These are phyloP conservation scores for Pimpla rufipes DNA, from an alignment of 2,888 invertebrate genomes.

Conservation along the genomic window DNA sequence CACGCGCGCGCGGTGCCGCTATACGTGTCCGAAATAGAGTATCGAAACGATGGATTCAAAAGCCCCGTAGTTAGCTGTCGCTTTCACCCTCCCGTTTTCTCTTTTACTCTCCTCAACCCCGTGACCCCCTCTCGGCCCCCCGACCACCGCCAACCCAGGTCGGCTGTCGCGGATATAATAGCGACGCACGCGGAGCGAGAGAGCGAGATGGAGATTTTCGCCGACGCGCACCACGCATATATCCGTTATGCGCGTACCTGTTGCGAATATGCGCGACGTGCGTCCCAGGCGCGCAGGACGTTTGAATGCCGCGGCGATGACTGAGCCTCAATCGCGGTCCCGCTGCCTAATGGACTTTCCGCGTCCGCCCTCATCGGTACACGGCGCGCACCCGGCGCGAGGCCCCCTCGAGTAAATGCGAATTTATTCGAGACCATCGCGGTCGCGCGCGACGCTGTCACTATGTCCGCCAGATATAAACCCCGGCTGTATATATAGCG, in stretches of 20 bases:
- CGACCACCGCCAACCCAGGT: not conserved
- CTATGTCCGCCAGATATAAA: constrained; percentile 1
- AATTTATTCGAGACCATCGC: constrained; percentile 62
- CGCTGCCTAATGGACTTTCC: constrained; percentile 68
- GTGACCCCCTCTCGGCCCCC: not conserved
- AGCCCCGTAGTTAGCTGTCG: constrained; percentile 14
- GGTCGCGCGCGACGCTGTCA: constrained; percentile 5
- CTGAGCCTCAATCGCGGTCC: constrained; percentile 55
- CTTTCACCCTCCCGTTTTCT: constrained; percentile 19
- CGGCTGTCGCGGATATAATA: constrained; percentile 15
- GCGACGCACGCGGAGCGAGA: not conserved
- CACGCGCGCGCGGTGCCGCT: not conserved
- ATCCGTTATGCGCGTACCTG: constrained; percentile 55
- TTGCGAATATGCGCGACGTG: constrained; percentile 38
- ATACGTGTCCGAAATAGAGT: not conserved
- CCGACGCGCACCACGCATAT: constrained; percentile 18
- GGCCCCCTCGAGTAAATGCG: constrained; percentile 57
- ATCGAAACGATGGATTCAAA: constrained; percentile 20
- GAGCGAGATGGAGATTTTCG: constrained; percentile 35
- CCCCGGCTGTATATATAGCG: not conserved
- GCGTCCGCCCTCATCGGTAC: constrained; percentile 54
- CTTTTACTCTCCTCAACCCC: constrained; percentile 1
- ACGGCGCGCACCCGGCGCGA: constrained; percentile 20
- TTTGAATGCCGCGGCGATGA: constrained; percentile 55
- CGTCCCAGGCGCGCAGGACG: constrained; percentile 4